phyloP scores from a whole-genome alignment of 2,888 invertebrate genomes.

The Elmis aenea region DNA sequence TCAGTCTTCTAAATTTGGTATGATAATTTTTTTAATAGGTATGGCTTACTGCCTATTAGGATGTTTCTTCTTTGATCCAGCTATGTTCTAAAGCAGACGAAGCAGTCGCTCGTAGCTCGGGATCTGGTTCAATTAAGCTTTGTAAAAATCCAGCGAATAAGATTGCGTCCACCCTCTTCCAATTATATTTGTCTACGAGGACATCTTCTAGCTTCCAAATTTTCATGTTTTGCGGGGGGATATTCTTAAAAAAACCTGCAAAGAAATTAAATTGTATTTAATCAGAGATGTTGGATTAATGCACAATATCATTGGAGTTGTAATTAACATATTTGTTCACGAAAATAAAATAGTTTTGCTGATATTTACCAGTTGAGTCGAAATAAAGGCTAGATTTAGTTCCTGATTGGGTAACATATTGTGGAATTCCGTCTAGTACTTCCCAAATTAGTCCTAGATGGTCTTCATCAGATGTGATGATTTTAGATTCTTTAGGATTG shows the following conservation, averaged over 20 bases:
- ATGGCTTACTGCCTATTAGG: slow-evolving; percentile 1
- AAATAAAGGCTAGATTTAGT: slow-evolving; percentile 61
- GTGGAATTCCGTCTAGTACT: slow-evolving; percentile 71
- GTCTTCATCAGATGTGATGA: slow-evolving; percentile 74
- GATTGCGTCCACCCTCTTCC: slow-evolving; percentile 66
- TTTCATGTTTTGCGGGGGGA: slow-evolving; percentile 59
- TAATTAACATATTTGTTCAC: not conserved
- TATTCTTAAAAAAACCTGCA: slow-evolving; percentile 65
- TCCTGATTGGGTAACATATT: slow-evolving; percentile 67
- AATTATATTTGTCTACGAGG: slow-evolving; percentile 76
- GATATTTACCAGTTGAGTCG: slow-evolving; percentile 59
- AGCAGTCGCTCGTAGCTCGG: slow-evolving; percentile 67
- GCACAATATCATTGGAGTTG: too few species aligned
- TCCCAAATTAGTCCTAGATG: slow-evolving; percentile 82
- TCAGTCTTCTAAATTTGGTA: slow-evolving; percentile 26
- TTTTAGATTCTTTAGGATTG: slow-evolving; percentile 68
- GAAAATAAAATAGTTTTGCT: not conserved
- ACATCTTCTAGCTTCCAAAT: slow-evolving; percentile 78
- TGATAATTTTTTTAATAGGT: slow-evolving; percentile 3
- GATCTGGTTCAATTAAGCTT: slow-evolving; percentile 77
- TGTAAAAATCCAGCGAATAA: slow-evolving; percentile 70
- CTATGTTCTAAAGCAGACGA: slow-evolving; percentile 66
- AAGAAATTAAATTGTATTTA: not conserved
- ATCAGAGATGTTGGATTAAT: too few species aligned
- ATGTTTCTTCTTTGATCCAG: slow-evolving; percentile 52